phyloP scores from a whole-genome alignment of 2,888 invertebrate genomes.

The Ecliptopera silaceata region DNA sequence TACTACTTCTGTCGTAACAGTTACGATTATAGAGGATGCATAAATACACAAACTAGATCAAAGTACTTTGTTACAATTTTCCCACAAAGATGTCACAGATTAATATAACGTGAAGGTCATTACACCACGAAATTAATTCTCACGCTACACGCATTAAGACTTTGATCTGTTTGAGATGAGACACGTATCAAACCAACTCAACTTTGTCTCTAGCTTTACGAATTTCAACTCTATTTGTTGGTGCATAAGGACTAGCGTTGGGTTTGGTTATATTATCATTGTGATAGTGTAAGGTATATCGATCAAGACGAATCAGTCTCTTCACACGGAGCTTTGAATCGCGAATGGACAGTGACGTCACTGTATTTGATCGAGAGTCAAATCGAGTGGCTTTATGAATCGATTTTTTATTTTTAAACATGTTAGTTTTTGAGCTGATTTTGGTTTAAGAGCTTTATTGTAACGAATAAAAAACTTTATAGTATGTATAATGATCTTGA shows the following conservation, averaged over 20 bases:
- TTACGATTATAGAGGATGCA: slow-evolving; percentile 22
- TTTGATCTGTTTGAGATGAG: slow-evolving; percentile 64
- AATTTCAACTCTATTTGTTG: slow-evolving; percentile 38
- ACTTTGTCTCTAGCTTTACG: slow-evolving; percentile 17
- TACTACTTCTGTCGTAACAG: slow-evolving; percentile 20
- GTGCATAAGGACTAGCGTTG: slow-evolving; percentile 36
- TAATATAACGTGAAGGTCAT: slow-evolving; percentile 63
- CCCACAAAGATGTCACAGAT: slow-evolving; percentile 65
- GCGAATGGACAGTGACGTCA: slow-evolving; percentile 44
- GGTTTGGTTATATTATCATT: slow-evolving; percentile 17
- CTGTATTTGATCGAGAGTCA: slow-evolving; percentile 10
- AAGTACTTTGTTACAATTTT: slow-evolving; percentile 46
- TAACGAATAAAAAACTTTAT: no score
- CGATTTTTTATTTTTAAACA: no score
- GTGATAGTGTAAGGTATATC: slow-evolving; percentile 51
- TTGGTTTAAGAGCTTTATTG: no score
- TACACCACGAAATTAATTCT: slow-evolving; percentile 75
- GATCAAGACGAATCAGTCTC: slow-evolving; percentile 68
- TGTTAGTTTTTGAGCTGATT: no score
- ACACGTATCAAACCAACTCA: slow-evolving; percentile 52
- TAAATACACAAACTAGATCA: slow-evolving; percentile 45
- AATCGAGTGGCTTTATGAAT: background rate
- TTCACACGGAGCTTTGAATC: slow-evolving; percentile 70
- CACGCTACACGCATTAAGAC: slow-evolving; percentile 69
- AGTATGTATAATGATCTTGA: no score